Percentiles rank a stretch among this genome's conserved stretches.
These are phyloP conservation scores for Sula dactylatra DNA, from an alignment of 2,113 vertebrate genomes.

Conservation along the genomic window DNA sequence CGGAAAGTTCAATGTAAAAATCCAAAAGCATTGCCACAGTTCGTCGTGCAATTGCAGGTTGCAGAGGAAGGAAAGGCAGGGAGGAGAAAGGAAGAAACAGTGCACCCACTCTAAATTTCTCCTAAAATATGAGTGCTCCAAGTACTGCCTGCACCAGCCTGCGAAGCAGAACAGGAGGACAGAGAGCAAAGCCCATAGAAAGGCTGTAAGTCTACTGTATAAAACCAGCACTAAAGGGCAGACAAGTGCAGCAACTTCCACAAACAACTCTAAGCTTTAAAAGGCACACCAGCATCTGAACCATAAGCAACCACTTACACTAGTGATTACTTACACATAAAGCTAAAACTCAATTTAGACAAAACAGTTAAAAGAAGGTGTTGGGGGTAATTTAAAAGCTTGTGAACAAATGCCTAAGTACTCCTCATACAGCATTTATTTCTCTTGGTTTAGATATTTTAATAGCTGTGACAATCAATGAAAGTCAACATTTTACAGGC, in stretches of 20 bases:
- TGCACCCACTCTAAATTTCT: not conserved
- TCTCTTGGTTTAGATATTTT: not conserved
- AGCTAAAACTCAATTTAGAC: not conserved
- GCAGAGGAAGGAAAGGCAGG: not conserved
- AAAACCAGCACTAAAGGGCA: not conserved
- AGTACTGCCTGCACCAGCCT: not conserved
- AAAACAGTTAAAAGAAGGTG: not conserved
- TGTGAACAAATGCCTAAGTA: not conserved
- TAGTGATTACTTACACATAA: fast-evolving
- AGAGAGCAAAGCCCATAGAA: not conserved
- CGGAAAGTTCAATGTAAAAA: not conserved
- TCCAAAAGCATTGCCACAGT: not conserved
- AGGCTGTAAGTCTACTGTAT: not conserved
- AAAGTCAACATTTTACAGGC: not conserved
- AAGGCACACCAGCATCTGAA: not conserved
- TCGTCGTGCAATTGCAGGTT: not conserved
- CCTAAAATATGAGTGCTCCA: not conserved
- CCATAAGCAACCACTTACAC: not conserved
- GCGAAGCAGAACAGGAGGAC: not conserved
- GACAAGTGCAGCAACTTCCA: not conserved
- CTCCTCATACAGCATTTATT: not conserved
- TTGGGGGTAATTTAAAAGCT: not conserved
- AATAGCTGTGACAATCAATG: not conserved
- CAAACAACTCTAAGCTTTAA: not conserved
- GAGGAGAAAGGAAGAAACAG: not conserved